Evolutionary conservation across 2,113 vertebrate genomes (phyloP).

Genomic region (Hippocampus guttulatus): DNA sequence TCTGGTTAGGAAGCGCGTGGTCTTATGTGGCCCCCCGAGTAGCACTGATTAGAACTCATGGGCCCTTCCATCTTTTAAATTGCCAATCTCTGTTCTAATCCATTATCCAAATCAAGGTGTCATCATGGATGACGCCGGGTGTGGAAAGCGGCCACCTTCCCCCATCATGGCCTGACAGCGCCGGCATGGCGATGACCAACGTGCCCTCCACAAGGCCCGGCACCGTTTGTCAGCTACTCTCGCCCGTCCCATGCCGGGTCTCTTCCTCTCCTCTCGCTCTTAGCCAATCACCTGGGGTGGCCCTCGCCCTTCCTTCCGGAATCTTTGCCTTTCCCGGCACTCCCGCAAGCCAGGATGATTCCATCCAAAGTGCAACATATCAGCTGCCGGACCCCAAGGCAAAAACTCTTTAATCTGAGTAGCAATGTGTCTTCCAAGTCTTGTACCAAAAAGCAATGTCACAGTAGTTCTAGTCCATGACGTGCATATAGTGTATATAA

Average conservation of each 20-base stretch:
- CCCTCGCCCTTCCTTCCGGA: slow-evolving; percentile 43
- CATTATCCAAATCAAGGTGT: slow-evolving; percentile 40
- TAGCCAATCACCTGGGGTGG: slow-evolving; percentile 52
- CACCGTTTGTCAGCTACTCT: slow-evolving; percentile 24
- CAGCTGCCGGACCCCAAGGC: slow-evolving; percentile 54
- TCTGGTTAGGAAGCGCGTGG: no score
- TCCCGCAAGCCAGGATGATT: slow-evolving; percentile 46
- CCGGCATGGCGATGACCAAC: slow-evolving; percentile 32
- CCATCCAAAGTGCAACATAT: slow-evolving; percentile 41
- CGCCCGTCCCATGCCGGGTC: slow-evolving; percentile 33
- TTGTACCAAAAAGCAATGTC: slow-evolving; percentile 52
- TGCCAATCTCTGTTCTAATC: no score
- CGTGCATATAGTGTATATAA: slow-evolving; percentile 57
- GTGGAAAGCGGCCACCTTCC: slow-evolving; percentile 33
- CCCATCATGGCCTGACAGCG: slow-evolving; percentile 52
- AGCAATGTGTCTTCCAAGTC: slow-evolving; percentile 62
- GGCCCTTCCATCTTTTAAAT: no score
- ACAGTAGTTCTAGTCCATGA: slow-evolving; percentile 37
- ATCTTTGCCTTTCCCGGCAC: slow-evolving; percentile 58
- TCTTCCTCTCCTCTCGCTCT: slow-evolving; percentile 37
- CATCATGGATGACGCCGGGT: slow-evolving; percentile 40
- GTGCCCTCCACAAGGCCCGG: slow-evolving; percentile 30
- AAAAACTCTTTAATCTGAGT: slow-evolving; percentile 65
- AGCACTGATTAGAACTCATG: no score
- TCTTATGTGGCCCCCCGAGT: no score